A percentile compares a stretch with the other conserved stretches of the same genome.
Evolutionary conservation across 37 sponge, comb jelly and placozoan species (phyloP).

Genomic region (Ianthella basta): DNA sequence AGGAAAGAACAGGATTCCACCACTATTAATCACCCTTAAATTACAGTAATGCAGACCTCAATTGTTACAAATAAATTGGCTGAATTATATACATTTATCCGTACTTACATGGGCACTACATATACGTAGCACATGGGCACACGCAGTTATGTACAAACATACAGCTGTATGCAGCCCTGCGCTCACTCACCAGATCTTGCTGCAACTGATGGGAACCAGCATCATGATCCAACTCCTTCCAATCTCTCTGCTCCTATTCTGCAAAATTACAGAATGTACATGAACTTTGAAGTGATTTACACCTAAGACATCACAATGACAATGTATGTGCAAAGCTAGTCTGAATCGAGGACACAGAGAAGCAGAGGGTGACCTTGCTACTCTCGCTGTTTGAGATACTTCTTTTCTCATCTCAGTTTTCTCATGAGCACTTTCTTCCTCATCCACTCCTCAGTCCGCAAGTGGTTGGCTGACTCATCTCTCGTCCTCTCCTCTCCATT

Average conservation of each 20-base stretch:
- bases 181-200: constrained; percentile 72
- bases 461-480: not conserved
- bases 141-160: no score
- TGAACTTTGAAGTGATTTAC: not conserved
- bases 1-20: not conserved
- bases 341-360: no score
- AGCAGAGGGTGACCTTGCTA: constrained; percentile 56
- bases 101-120: no score
- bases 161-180: no score
- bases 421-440: constrained; percentile 92
- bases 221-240: constrained; percentile 64
- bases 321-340: no score
- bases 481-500: no score
- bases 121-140: no score
- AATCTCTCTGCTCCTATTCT: constrained; percentile 55
- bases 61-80: no score
- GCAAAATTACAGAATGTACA: not conserved
- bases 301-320: not conserved
- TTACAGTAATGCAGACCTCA: not conserved
- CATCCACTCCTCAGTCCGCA: constrained; percentile 33
- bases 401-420: constrained; percentile 93
- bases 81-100: no score
- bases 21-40: no score
- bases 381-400: constrained; percentile 83
- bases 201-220: constrained; percentile 75